These are phyloP conservation scores for Gymnocypris eckloni DNA, from an alignment of 2,797 vertebrate species.

Conservation along the genomic window DNA sequence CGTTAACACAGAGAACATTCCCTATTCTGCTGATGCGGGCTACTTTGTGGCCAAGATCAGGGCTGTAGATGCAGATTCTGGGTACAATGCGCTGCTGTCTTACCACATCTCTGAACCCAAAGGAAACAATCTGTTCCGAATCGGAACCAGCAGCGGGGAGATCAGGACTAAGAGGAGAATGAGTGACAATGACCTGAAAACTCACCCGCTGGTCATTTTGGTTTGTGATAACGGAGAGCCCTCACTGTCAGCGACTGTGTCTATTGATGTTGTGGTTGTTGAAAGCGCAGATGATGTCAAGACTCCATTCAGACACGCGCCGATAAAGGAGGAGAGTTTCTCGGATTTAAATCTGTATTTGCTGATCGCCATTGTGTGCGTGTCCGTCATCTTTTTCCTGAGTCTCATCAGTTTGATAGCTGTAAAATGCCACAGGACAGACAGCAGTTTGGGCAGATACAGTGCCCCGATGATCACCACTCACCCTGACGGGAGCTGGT, in stretches of 20 bases:
- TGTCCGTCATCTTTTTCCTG: conserved; percentile 65
- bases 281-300: conserved; percentile 39
- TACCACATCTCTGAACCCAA: neutral
- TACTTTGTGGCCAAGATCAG: conserved; percentile 19
- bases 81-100: no score
- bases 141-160: conserved; percentile 69
- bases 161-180: conserved; percentile 68
- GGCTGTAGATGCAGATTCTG: neutral
- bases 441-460: conserved; percentile 42
- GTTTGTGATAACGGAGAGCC: conserved; percentile 66
- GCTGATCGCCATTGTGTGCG: conserved; percentile 57
- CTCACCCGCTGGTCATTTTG: conserved; percentile 61
- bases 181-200: conserved; percentile 57
- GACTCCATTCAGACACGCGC: conserved; percentile 36
- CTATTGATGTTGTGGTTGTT: conserved; percentile 52
- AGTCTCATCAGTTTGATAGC: conserved; percentile 63
- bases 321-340: conserved; percentile 52
- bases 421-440: conserved; percentile 62
- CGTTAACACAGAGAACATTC: conserved; percentile 43
- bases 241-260: conserved; percentile 66
- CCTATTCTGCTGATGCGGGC: conserved; percentile 47
- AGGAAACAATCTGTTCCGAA: conserved; percentile 21
- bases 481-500: conserved; percentile 58
- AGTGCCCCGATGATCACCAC: conserved; percentile 55
- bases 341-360: conserved; percentile 63